Evolutionary conservation across 2,797 vertebrate species (phyloP), one percentile per base, ranked within the genome.

Genomic region (Lagocephalus sceleratus): DNA sequence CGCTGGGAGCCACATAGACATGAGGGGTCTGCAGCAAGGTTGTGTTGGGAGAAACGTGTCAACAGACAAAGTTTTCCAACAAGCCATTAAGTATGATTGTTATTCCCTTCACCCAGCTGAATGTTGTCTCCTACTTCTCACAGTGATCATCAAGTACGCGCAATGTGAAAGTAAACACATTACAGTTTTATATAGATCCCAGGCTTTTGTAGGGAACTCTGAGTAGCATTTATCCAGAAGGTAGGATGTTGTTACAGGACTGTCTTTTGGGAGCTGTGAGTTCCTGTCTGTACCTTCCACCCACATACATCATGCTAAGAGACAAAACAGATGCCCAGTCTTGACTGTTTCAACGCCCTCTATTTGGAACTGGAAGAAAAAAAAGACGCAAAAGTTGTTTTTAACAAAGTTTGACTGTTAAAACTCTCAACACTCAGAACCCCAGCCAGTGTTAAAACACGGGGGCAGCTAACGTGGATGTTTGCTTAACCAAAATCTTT

Each of bases 251-350:
- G 76, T 85, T 83, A 68, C 56, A 79, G 68, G 71, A 63, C 26
- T 12, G 84, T 75, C 81, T 81, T 78, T 57, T 63, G 86, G 88
- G 77, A 85, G 68, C 74, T 82, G 51, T 49, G 60, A 81, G 77
- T 91, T 91, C 87, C 88, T 90, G 90, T 86, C 85, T 77, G 16
- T 62, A 74, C 80, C 87, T 87, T 82, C 89, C 85, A 84, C 89
- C 76, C 87, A 88, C 78, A 83, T 89, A 77, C 75, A 87, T 83
- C 79, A 79, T 47, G 8, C 64, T 87, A 67, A 91, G 67, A 81
- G 79, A 71, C 66, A 90, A 89, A 91, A 53, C 91, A 91, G 91
- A 90, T 83, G 73, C 60, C 40, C 54, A 41, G 49, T 5, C 52
- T 43, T 35, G 60, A 68, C 66, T 77, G 58, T 71, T 70, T 60